phyloP scores from a whole-genome alignment of 1,140 invertebrate genomes.

The Calephelis nemesis region DNA sequence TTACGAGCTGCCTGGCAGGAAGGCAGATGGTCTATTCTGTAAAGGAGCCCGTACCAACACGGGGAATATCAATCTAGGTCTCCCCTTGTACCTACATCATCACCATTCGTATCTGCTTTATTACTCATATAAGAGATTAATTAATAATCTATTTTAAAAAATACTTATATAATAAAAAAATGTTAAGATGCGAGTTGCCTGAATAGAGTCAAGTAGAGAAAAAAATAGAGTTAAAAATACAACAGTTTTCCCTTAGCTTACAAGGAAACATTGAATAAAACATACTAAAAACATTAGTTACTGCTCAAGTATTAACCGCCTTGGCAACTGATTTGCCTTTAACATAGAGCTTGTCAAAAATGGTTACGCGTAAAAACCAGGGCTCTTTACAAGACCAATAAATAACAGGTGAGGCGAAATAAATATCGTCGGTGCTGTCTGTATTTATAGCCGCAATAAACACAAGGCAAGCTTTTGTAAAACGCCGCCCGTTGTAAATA shows the following conservation, averaged over 20 bases:
- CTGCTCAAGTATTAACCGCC: neutral
- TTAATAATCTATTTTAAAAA: too few species aligned
- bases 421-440: constrained; percentile 69
- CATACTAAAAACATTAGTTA: neutral
- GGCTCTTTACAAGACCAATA: constrained; percentile 53
- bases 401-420: constrained; percentile 71
- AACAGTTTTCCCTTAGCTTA: neutral
- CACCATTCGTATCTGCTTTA: too few species aligned
- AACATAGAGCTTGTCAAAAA: constrained; percentile 28
- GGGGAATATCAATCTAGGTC: too few species aligned
- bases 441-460: constrained; percentile 75
- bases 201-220: too few species aligned
- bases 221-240: too few species aligned
- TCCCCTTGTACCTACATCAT: too few species aligned
- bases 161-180: too few species aligned
- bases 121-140: too few species aligned
- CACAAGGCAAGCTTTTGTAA: constrained; percentile 60
- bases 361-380: constrained; percentile 55
- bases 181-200: too few species aligned
- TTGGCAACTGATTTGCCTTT: neutral
- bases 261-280: neutral
- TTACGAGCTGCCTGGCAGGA: too few species aligned
- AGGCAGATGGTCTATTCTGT: too few species aligned
- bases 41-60: too few species aligned
- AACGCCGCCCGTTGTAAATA: constrained; percentile 70